These are phyloP conservation scores for Panurus biarmicus DNA, from an alignment of 2,113 vertebrate species.

Conservation along the genomic window DNA sequence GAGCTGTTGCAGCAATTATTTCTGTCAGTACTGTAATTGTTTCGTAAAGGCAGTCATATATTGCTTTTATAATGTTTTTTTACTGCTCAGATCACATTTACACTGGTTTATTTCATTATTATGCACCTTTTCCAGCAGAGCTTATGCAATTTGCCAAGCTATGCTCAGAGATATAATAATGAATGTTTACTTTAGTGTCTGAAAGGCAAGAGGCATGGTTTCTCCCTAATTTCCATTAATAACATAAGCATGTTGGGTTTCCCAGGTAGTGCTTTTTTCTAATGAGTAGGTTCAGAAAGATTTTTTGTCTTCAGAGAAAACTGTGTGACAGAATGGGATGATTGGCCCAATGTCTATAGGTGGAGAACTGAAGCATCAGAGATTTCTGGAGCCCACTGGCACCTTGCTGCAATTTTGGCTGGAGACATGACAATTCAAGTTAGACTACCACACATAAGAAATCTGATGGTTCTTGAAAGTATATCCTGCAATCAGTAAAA, in stretches of 20 bases:
- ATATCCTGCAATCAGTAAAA: neutral
- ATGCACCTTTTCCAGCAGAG: neutral
- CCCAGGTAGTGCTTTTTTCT: neutral
- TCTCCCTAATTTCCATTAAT: neutral
- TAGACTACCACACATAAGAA: neutral
- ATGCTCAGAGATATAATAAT: neutral
- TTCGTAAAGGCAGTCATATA: neutral
- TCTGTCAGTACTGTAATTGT: neutral
- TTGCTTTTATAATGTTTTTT: slow-evolving; percentile 8
- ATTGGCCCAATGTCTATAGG: neutral
- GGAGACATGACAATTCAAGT: neutral
- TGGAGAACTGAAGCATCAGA: neutral
- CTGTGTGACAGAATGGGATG: neutral
- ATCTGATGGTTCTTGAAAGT: neutral
- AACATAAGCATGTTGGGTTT: neutral
- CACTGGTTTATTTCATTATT: neutral
- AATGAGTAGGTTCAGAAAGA: neutral
- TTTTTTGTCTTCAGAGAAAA: neutral
- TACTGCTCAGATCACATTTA: neutral
- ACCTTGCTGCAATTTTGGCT: neutral
- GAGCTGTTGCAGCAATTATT: neutral
- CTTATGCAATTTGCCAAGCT: neutral
- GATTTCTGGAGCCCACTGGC: neutral
- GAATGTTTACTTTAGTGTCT: neutral
- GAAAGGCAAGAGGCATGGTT: neutral